Percentiles rank a stretch among this genome's conserved stretches.
Conservation (phyloP, 2,113 vertebrate genomes). For the Rhagologus leucostigma region DNA sequence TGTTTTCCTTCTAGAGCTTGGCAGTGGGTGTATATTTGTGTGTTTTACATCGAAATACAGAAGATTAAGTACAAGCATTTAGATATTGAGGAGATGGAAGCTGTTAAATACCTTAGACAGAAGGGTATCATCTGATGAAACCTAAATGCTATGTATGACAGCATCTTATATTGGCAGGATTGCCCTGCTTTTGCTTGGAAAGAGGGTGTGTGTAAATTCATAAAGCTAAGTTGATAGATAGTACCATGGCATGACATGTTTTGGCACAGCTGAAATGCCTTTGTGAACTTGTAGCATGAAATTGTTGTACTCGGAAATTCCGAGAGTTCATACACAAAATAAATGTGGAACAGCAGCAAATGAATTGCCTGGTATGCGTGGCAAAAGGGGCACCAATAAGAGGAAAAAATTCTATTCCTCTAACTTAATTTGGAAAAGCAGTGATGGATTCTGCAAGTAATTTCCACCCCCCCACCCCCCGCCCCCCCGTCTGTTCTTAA, state of each 20-base stretch:
- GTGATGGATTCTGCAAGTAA: neutral
- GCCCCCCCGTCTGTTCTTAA: neutral
- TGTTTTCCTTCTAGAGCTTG: neutral
- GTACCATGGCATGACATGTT: neutral
- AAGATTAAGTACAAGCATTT: neutral
- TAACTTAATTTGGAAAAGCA: conserved; percentile 23
- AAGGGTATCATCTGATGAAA: neutral
- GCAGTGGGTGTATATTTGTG: neutral
- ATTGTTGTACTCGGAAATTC: neutral
- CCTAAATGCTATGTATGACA: neutral
- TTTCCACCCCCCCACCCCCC: neutral
- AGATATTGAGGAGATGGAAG: neutral
- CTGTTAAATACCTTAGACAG: neutral
- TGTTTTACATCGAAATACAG: neutral
- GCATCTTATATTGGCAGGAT: neutral
- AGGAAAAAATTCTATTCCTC: neutral
- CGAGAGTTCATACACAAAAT: neutral
- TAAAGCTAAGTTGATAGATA: neutral
- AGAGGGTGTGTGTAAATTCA: neutral
- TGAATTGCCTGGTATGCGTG: neutral
- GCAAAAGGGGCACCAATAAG: neutral
- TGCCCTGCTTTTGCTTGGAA: neutral
- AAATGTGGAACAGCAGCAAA: neutral
- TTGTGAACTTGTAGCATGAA: neutral
- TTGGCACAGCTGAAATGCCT: neutral